Conservation (phyloP, 2,888 invertebrate genomes). For the Spisula subtruncata region DNA sequence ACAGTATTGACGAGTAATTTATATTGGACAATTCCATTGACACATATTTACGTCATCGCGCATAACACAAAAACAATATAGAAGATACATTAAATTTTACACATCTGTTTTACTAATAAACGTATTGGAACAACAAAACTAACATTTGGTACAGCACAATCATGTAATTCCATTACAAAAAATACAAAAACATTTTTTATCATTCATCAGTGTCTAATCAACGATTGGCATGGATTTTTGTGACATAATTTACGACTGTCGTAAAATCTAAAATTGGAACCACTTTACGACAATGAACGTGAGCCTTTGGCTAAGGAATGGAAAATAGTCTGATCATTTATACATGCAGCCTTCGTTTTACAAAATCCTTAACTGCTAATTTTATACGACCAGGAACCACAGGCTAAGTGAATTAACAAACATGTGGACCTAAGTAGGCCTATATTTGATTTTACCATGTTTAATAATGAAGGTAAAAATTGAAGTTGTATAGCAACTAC, state of each 20-base stretch:
- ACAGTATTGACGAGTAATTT: background rate
- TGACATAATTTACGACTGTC: background rate
- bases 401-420: background rate
- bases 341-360: too few relatives aligned
- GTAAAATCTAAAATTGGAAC: constrained; percentile 1
- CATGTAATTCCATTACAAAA: background rate
- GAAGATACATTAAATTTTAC: background rate
- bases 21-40: background rate
- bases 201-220: constrained; percentile 21
- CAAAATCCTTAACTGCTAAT: too few relatives aligned
- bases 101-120: constrained; percentile 12
- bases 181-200: too few relatives aligned
- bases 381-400: background rate
- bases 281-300: background rate
- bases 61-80: background rate
- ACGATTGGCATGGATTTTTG: constrained; percentile 8
- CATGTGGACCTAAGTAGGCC: too few relatives aligned
- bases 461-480: too few relatives aligned
- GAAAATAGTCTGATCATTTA: too few relatives aligned
- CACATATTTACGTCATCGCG: background rate
- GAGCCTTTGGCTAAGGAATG: background rate
- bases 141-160: background rate
- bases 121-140: background rate
- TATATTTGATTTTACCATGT: too few relatives aligned
- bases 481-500: background rate